Base-by-base conservation (phyloP, 2,797 vertebrate genomes). In the Crocodylus rhombifer region DNA sequence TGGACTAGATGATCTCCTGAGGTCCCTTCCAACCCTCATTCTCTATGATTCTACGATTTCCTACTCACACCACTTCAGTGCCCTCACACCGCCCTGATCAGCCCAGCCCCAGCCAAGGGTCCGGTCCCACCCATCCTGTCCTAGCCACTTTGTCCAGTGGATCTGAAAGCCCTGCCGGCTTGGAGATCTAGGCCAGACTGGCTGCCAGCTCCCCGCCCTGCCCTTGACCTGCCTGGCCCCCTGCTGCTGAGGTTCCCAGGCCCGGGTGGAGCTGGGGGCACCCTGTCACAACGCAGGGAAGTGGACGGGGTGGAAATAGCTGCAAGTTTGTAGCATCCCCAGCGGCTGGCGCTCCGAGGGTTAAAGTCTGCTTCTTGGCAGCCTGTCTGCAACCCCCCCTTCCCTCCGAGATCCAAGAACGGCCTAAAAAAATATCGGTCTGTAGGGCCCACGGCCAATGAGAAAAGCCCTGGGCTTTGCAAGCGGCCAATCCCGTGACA, bases 301-400 rank as follows among this genome's bases (percentile, higher is more conserved):
- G 51, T 20, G 55, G 55, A 30, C 5, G 26, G 55, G 11, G 55
- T 14, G 16, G n/a, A 28, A 60, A 64, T 13, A 20, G 2, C 15
- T 33, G 51, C 5, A 42, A 42, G 3, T 25, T 33, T 20, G 16
- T 28, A 14, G 7, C 42, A 14, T 9, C 28, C 74, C 18, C 18
- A 9, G 1, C 14, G 42, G 62, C 62, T 12, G 57, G 26, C 33
- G 30, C 14, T 21, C 16, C 14, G 87, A 26, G 81, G 87, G 86
- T 91, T 94, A 91, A 93, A 9, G 76, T 90, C 42, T 82, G 71
- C 42, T 56, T 3, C 64, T 86, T 6, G 25, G 75, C 75, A 80
- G 81, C 36, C 79, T 73, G 79, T 90, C 80, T 92, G 81, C 63
- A 74, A 51, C 25, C 26, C n/a, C n/a, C 36, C 64, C 56, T 4